Percentiles rank a stretch among this genome's conserved stretches.
These are phyloP conservation scores for Hypolimnas misippus DNA, from an alignment of 2,888 invertebrate genomes.

Conservation along the genomic window DNA sequence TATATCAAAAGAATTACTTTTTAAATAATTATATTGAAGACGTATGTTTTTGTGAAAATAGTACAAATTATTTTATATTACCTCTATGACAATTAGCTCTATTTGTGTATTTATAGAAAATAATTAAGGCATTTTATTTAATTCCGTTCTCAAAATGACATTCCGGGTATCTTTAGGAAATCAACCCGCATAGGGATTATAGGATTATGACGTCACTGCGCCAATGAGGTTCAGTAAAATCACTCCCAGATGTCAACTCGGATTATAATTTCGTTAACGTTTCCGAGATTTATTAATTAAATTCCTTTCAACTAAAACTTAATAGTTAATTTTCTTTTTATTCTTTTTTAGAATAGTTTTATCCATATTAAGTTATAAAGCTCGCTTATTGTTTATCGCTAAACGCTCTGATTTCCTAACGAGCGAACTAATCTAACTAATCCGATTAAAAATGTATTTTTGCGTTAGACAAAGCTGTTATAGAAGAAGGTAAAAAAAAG, in stretches of 20 bases:
- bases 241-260: slow-evolving; percentile 23
- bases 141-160: not conserved
- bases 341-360: no score
- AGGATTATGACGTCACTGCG: slow-evolving; percentile 20
- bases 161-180: slow-evolving; percentile 15
- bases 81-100: no score
- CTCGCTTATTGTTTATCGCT: no score
- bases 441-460: no score
- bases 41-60: not conserved
- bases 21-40: no score
- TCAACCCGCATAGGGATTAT: slow-evolving; percentile 17
- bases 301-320: not conserved
- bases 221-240: slow-evolving; percentile 10
- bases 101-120: not conserved
- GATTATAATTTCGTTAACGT: slow-evolving; percentile 14
- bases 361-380: no score
- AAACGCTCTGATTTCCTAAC: no score
- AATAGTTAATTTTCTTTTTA: not conserved
- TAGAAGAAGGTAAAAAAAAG: no score
- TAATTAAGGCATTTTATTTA: not conserved
- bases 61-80: no score
- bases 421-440: no score
- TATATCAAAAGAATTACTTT: no score
- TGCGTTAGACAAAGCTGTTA: no score
- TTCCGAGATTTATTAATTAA: slow-evolving; percentile 1